Evolutionary conservation across 1,140 invertebrate species (phyloP).

Genomic region (Nebria ingens): DNA sequence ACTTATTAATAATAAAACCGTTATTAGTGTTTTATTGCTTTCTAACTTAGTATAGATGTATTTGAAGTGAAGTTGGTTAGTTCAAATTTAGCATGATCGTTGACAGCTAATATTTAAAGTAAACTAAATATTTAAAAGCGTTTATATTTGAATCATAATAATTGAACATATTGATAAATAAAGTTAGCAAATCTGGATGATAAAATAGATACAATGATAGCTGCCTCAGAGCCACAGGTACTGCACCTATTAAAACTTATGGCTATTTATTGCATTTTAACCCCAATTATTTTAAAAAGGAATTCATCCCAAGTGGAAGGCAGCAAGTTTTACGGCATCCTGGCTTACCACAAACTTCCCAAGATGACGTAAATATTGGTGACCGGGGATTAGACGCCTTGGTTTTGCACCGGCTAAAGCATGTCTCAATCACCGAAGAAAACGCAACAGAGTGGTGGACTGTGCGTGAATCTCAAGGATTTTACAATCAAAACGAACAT

Average conservation of each 20-base stretch:
- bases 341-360: conserved; percentile 40
- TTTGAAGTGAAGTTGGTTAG: not conserved
- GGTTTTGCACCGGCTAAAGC: conserved; percentile 56
- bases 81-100: not conserved
- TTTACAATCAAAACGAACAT: conserved; percentile 3
- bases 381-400: conserved; percentile 42
- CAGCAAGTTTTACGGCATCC: conserved; percentile 70
- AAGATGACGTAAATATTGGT: conserved; percentile 31
- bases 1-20: no score
- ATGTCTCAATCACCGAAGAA: conserved; percentile 59
- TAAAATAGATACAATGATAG: conserved; percentile 62
- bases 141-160: not conserved
- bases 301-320: conserved; percentile 82
- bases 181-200: conserved; percentile 60
- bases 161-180: not conserved
- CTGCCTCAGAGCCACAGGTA: conserved; percentile 72
- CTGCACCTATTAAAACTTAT: conserved; percentile 18
- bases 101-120: not conserved
- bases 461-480: conserved; percentile 40
- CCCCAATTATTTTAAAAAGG: conserved; percentile 41
- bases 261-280: conserved; percentile 3
- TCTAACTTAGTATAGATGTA: no score
- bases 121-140: not conserved
- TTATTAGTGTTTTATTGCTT: no score
- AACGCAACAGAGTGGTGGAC: conserved; percentile 54